These are phyloP conservation scores for Rhodophaea formosa DNA, from an alignment of 2,888 invertebrate species.

Conservation along the genomic window DNA sequence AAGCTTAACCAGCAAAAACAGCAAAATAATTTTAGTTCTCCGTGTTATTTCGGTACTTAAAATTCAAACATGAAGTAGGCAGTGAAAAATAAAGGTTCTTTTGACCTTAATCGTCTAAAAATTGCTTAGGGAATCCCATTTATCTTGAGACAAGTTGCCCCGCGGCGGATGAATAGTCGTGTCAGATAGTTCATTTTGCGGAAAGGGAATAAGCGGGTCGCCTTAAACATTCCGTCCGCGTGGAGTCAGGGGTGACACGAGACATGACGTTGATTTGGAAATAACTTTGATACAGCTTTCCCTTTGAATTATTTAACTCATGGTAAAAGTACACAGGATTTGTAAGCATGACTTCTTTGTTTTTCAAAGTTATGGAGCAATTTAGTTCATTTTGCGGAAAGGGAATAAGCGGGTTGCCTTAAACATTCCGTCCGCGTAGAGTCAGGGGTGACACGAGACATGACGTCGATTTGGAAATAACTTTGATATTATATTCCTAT, in stretches of 20 bases:
- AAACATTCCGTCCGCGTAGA: too few relatives aligned
- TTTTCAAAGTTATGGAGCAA: too few relatives aligned
- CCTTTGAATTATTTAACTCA: too few relatives aligned
- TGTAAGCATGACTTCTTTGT: too few relatives aligned
- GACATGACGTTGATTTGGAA: not conserved
- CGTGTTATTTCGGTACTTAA: not conserved
- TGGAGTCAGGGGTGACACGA: not conserved
- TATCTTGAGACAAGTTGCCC: conserved; percentile 3
- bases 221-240: not conserved
- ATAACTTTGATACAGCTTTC: not conserved
- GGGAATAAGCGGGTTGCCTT: too few relatives aligned
- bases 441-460: too few relatives aligned
- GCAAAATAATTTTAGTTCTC: too few relatives aligned
- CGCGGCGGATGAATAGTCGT: conserved; percentile 20
- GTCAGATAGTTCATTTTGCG: conserved; percentile 22
- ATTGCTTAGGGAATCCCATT: conserved; percentile 1
- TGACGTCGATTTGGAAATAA: too few relatives aligned
- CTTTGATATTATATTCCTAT: too few relatives aligned
- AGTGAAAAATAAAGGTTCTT: conserved; percentile 3
- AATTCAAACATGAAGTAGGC: not conserved
- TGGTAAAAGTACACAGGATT: too few relatives aligned
- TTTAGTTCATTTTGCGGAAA: too few relatives aligned
- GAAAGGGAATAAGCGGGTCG: conserved; percentile 12
- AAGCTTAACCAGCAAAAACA: too few relatives aligned
- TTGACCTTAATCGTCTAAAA: conserved; percentile 1